Base-by-base conservation (phyloP, 2,888 invertebrate species). In the Crepidodera aurea region DNA sequence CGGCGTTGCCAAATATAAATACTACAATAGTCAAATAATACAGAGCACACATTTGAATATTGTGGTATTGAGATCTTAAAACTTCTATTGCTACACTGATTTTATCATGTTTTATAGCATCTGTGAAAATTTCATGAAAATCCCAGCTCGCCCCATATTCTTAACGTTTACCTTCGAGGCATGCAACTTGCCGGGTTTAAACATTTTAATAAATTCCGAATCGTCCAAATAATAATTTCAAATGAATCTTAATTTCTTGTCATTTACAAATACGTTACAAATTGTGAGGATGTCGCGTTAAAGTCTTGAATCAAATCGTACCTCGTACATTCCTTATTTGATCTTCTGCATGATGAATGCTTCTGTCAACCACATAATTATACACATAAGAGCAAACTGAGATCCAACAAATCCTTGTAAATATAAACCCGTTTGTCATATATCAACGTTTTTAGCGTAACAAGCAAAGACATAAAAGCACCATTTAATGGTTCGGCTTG, bases 361-460 rank as follows among this genome's bases (percentile, higher is more conserved):
- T 48, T 57, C 59, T 62, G 66, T 64, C 66, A 64, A 54, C 54
- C 62, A 60, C 48, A 53, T 60, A 62, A 65, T 65, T 62, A 65
- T 60, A 69, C 56, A 48, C 56, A 56, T 51, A 61, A 66, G 66
- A 69, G 66, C 61, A 59, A 64, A 56, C 54, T 51, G 58, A 62
- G 60, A 62, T 68, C 66, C 63, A 66, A 66, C 69, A 68, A 65
- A 70, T 69, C 69, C 68, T 67, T 65, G 67, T 66, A 63, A 62
- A 69, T 72, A 69, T 64, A 71, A 73, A 73, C 74, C 69, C 70
- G 74, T 74, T 73, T 73, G 71, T 74, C 73, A 73, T 77, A 76
- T 75, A 74, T 78, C 77, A 77, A 73, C 68, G 75, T 77, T 78
- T 77, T 78, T 72, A 70, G 61, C 60, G 64, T 69, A 72, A 73